phyloP scores from a whole-genome alignment of 2,797 vertebrate genomes.

The Xyrichtys novacula region DNA sequence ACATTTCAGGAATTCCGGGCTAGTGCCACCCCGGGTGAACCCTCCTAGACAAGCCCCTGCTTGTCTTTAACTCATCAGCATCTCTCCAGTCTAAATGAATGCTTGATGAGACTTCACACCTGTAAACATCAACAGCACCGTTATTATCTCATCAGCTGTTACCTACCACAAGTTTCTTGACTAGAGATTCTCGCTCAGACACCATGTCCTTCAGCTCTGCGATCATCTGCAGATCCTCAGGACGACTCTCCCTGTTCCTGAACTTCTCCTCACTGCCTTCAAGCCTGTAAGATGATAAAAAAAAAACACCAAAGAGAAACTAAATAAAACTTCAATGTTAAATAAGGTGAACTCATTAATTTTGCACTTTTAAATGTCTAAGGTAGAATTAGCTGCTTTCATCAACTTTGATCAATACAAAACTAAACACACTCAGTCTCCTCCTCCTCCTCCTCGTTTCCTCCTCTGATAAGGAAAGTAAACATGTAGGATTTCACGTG shows the following conservation, averaged over 20 bases:
- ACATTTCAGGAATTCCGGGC: too few species aligned
- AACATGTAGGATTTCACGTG: neutral
- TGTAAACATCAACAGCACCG: neutral
- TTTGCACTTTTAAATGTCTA: too few species aligned
- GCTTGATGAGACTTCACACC: too few species aligned
- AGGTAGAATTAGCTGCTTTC: too few species aligned
- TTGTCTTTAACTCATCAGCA: too few species aligned
- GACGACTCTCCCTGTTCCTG: slow-evolving; percentile 95
- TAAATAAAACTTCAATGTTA: neutral
- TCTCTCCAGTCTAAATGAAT: too few species aligned
- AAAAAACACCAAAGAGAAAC: neutral
- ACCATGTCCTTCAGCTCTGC: slow-evolving; percentile 97
- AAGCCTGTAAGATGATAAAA: slow-evolving; percentile 82
- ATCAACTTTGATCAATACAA: slow-evolving; percentile 57
- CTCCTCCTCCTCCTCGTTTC: neutral
- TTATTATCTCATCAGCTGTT: slow-evolving; percentile 6
- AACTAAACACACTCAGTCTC: slow-evolving; percentile 12
- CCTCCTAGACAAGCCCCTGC: too few species aligned
- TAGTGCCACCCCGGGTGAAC: too few species aligned
- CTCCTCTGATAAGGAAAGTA: slow-evolving; percentile 25
- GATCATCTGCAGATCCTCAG: slow-evolving; percentile 95
- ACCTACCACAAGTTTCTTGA: slow-evolving; percentile 99
- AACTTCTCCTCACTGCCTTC: slow-evolving; percentile 98
- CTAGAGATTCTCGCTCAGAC: slow-evolving; percentile 93
- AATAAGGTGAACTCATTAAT: too few species aligned